Evolutionary conservation across 2,113 vertebrate genomes (phyloP).

Genomic region (Clupea harengus): DNA sequence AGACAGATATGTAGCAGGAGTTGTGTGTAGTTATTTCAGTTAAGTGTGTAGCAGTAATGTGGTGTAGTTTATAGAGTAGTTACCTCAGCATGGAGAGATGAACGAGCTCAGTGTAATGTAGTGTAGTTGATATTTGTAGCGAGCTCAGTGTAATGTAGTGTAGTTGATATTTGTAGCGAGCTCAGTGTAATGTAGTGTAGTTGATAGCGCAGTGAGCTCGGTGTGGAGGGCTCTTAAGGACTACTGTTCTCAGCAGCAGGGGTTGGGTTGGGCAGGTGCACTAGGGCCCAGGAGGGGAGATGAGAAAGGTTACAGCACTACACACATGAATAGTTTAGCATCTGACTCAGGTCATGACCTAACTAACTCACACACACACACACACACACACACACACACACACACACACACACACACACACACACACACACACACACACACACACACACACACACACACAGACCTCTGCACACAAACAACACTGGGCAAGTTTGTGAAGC

Average conservation of each 20-base stretch:
- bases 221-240: neutral
- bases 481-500: neutral
- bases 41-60: too few species aligned
- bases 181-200: too few species aligned
- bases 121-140: too few species aligned
- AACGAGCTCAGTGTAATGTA: too few species aligned
- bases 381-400: constrained; percentile 17
- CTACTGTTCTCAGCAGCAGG: neutral
- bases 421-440: neutral
- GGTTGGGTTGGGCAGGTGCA: neutral
- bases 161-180: too few species aligned
- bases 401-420: constrained; percentile 1
- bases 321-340: constrained; percentile 7
- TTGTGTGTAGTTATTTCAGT: too few species aligned
- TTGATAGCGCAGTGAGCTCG: neutral
- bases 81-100: too few species aligned
- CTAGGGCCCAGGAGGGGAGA: neutral
- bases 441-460: neutral
- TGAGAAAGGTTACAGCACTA: neutral
- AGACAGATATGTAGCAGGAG: too few species aligned
- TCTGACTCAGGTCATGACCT: neutral
- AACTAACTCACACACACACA: neutral
- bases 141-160: too few species aligned
- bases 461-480: neutral
- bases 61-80: too few species aligned